These are phyloP conservation scores for Emberiza fucata DNA, from an alignment of 2,113 vertebrate species.

Conservation along the genomic window DNA sequence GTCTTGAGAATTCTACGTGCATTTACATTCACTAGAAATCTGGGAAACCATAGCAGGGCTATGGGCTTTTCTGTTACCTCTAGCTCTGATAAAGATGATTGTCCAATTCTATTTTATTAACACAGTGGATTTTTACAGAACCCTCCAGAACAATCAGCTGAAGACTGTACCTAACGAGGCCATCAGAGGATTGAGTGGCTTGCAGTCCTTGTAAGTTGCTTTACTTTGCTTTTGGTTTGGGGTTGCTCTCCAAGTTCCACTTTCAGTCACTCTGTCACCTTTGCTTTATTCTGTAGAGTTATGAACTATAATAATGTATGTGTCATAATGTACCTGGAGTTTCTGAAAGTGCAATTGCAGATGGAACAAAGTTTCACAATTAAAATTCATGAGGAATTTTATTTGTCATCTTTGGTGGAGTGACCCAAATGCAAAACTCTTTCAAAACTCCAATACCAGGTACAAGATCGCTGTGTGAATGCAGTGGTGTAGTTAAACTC, in stretches of 20 bases:
- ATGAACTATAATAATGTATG: not conserved
- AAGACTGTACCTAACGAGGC: slow-evolving; percentile 91
- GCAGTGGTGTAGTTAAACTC: not conserved
- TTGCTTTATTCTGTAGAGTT: not conserved
- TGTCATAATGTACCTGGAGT: not conserved
- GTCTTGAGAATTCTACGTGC: not conserved
- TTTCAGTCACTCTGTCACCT: not conserved
- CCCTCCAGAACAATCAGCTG: slow-evolving; percentile 95
- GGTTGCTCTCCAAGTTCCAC: not conserved
- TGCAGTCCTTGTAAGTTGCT: slow-evolving; percentile 92
- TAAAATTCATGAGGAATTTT: not conserved
- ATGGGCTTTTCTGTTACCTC: not conserved
- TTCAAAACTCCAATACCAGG: not conserved
- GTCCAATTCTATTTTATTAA: not conserved
- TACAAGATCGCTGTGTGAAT: not conserved
- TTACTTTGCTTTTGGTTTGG: not conserved
- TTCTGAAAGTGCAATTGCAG: not conserved
- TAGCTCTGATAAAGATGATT: not conserved
- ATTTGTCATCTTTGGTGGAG: not conserved
- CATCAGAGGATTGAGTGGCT: slow-evolving; percentile 84
- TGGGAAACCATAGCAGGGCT: not conserved
- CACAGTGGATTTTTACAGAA: slow-evolving; percentile 73
- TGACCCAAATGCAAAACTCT: not conserved
- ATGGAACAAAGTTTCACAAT: not conserved
- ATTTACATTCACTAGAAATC: not conserved